phyloP scores from a whole-genome alignment of 2,888 invertebrate genomes.

The Rugalucina vietnamica region DNA sequence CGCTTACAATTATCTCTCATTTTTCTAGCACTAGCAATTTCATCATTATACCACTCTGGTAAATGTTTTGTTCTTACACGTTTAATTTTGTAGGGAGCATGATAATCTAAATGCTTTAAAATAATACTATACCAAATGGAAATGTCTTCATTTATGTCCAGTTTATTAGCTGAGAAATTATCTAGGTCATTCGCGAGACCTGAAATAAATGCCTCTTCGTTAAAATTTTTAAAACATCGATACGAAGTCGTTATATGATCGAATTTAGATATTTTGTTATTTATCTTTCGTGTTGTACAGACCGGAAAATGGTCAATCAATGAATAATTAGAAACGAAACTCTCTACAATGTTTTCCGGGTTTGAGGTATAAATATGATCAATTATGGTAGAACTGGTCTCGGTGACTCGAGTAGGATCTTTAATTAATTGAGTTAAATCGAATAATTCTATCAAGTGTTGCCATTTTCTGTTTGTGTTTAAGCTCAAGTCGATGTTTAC shows the following conservation, averaged over 20 bases:
- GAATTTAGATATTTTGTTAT: not conserved
- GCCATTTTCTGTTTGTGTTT: not conserved
- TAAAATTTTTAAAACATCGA: too few species aligned
- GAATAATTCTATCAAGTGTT: not conserved
- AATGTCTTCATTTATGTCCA: not conserved
- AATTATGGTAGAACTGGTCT: not conserved
- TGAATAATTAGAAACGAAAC: not conserved
- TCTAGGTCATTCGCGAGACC: not conserved
- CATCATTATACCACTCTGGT: too few species aligned
- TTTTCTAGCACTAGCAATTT: too few species aligned
- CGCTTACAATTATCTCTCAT: too few species aligned
- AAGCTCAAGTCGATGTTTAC: not conserved
- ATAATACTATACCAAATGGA: not conserved
- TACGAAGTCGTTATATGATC: not conserved
- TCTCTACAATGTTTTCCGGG: not conserved
- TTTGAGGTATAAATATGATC: conserved; percentile 16
- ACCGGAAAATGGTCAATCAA: not conserved
- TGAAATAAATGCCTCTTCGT: not conserved
- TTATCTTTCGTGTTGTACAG: not conserved
- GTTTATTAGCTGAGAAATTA: not conserved
- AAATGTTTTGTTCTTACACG: too few species aligned
- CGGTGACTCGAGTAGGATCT: not conserved
- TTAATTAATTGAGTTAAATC: not conserved
- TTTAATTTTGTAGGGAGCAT: too few species aligned
- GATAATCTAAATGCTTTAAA: not conserved